A percentile compares a stretch with the other conserved stretches of the same genome.
Conservation (phyloP, 1,140 invertebrate species). For the Mamestra configurata region DNA sequence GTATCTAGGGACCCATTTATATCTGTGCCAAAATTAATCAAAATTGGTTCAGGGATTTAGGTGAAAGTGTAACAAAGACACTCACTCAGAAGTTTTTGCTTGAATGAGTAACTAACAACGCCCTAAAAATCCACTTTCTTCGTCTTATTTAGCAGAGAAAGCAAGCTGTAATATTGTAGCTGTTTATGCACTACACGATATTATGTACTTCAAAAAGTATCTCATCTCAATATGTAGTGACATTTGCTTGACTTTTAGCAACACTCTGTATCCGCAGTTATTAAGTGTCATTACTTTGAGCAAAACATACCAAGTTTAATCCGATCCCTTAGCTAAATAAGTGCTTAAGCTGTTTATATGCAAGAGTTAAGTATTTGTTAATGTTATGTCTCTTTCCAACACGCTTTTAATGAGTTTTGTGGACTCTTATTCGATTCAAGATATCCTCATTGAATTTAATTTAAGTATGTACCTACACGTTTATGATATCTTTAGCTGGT, state of each 20-base stretch:
- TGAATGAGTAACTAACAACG: too few relatives aligned
- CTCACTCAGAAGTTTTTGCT: too few relatives aligned
- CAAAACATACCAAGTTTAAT: conserved; percentile 19
- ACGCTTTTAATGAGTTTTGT: conserved; percentile 1
- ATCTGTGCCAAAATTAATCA: too few relatives aligned
- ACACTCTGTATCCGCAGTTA: neutral
- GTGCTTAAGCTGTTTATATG: conserved; percentile 7
- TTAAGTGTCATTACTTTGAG: conserved; percentile 33
- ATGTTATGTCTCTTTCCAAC: conserved; percentile 4
- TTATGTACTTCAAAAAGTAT: too few relatives aligned
- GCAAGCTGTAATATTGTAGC: too few relatives aligned
- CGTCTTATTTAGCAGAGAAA: too few relatives aligned
- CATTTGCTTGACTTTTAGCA: neutral
- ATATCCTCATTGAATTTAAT: neutral
- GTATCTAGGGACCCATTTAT: too few relatives aligned
- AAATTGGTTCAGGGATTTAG: too few relatives aligned
- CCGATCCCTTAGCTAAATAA: conserved; percentile 3
- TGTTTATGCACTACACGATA: too few relatives aligned
- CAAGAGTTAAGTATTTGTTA: conserved; percentile 6
- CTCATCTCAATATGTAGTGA: neutral
- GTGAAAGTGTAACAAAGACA: too few relatives aligned
- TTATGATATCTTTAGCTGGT: too few relatives aligned
- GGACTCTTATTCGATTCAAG: neutral
- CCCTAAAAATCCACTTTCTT: too few relatives aligned
- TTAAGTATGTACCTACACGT: neutral